These are phyloP conservation scores for Coreoperca whiteheadi DNA, from an alignment of 2,113 vertebrate genomes.

Conservation along the genomic window DNA sequence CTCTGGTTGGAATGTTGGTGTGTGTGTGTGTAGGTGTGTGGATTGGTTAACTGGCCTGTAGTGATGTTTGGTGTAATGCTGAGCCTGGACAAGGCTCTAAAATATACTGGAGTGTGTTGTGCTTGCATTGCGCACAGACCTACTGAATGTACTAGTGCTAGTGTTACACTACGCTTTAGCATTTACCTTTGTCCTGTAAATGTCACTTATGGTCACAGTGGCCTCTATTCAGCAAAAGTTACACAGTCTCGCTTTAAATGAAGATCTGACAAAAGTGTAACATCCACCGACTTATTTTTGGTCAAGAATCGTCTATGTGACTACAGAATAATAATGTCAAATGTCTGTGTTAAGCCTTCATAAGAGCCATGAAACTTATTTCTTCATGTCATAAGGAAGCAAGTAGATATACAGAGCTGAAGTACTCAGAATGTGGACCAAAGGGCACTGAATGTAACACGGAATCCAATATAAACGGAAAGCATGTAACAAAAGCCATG, in stretches of 20 bases:
- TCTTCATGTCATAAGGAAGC: not conserved
- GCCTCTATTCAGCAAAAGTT: no score
- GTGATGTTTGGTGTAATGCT: not conserved
- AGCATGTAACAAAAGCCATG: not conserved
- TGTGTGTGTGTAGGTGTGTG: no score
- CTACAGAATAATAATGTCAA: not conserved
- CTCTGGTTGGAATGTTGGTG: constrained; percentile 1
- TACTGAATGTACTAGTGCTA: not conserved
- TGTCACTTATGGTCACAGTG: no score
- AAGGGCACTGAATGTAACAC: not conserved
- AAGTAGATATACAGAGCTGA: not conserved
- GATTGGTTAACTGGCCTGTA: not conserved
- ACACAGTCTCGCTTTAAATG: not conserved
- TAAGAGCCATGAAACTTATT: not conserved
- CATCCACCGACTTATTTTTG: not conserved
- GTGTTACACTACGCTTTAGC: not conserved
- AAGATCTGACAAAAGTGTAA: not conserved
- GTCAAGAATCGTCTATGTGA: not conserved
- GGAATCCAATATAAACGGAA: not conserved
- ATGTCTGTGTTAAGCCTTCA: not conserved
- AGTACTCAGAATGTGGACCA: not conserved
- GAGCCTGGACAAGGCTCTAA: not conserved
- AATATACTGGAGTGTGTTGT: not conserved
- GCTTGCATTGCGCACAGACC: not conserved
- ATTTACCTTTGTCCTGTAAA: not conserved